Conservation (phyloP, 92 coral and sea anemone species). For the Paragorgia papillata region DNA sequence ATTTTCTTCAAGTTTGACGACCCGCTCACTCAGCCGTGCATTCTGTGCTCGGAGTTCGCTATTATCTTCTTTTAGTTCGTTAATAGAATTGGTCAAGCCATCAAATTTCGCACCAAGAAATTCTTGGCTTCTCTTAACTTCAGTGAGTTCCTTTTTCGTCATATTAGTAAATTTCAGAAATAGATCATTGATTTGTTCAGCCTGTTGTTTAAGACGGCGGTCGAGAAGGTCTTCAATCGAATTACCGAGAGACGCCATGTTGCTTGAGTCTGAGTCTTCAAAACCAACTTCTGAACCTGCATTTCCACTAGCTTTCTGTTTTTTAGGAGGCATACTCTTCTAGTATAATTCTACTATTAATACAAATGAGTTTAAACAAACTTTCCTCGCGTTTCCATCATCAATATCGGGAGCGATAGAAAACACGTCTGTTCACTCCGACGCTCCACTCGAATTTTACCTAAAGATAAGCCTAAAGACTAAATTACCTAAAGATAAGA, state of each 20-base stretch:
- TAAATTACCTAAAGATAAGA: constrained; percentile 8
- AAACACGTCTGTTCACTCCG: no score
- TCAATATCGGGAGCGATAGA: no score
- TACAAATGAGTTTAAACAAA: no score
- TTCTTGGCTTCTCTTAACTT: constrained; percentile 33
- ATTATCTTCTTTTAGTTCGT: constrained; percentile 24
- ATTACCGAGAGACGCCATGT: background rate
- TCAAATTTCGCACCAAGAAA: constrained; percentile 36
- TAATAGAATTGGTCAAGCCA: background rate
- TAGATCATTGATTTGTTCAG: constrained; percentile 30
- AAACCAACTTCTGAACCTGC: no score
- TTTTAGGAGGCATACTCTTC: no score
- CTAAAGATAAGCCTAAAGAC: no score
- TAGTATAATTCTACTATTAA: no score
- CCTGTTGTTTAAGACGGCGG: constrained; percentile 13
- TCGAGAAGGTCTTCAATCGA: background rate
- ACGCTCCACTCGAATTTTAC: no score
- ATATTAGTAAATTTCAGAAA: constrained; percentile 5
- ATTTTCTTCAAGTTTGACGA: background rate
- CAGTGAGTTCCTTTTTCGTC: constrained; percentile 9
- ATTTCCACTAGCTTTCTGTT: no score
- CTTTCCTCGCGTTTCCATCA: no score
- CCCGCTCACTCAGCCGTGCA: background rate
- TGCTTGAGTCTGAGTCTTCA: background rate
- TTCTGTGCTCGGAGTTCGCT: constrained; percentile 22